Conservation (phyloP, 2,113 vertebrate genomes). For the Chamaea fasciata region DNA sequence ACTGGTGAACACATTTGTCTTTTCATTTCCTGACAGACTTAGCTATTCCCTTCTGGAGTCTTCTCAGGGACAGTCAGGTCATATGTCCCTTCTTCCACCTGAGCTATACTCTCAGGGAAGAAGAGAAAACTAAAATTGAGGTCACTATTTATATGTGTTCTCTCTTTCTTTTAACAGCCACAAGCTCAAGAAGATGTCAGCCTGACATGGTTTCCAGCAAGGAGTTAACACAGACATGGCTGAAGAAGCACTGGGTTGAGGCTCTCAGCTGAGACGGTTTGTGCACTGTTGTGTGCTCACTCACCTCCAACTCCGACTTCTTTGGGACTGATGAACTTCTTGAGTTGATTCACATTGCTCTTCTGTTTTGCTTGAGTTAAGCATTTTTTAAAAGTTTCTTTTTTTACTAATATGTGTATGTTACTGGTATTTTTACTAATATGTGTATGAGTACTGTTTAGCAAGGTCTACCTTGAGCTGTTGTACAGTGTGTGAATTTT, state of each 20-base stretch:
- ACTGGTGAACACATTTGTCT: neutral
- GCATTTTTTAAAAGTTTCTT: constrained; percentile 27
- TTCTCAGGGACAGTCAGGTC: neutral
- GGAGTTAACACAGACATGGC: neutral
- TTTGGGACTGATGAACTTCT: constrained; percentile 21
- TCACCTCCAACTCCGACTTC: neutral
- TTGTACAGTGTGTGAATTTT: neutral
- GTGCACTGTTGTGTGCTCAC: neutral
- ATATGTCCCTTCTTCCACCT: neutral
- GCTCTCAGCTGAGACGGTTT: neutral
- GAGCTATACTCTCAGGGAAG: neutral
- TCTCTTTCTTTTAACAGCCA: constrained; percentile 19
- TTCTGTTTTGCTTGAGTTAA: constrained; percentile 59
- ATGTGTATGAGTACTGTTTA: neutral
- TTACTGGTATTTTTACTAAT: neutral
- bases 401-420: neutral
- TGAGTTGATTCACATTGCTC: constrained; percentile 73
- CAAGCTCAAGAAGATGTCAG: constrained; percentile 48
- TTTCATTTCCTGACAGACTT: neutral
- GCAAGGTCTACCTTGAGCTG: neutral
- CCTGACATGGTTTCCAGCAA: neutral
- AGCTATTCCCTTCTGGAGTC: neutral
- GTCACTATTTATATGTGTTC: neutral
- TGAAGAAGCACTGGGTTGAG: neutral
- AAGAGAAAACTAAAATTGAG: neutral